Evolutionary conservation across 2,113 vertebrate genomes (phyloP).

Genomic region (Thalassarche chlororhynchos): DNA sequence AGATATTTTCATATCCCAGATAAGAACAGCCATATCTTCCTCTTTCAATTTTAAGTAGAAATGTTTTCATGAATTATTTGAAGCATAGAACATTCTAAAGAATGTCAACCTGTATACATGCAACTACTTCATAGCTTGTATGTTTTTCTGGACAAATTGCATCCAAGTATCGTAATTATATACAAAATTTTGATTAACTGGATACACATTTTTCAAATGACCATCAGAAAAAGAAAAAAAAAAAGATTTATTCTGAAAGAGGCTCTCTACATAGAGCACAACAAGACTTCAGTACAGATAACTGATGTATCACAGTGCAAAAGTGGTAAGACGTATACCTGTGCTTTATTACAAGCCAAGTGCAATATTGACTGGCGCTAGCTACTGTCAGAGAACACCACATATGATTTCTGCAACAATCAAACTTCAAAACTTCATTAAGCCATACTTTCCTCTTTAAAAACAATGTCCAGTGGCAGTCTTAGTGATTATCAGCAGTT

Average conservation of each 20-base stretch:
- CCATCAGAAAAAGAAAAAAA: background rate
- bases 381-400: background rate
- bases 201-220: background rate
- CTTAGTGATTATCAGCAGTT: background rate
- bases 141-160: background rate
- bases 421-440: background rate
- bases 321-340: background rate
- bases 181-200: background rate
- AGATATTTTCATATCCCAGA: background rate
- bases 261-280: background rate
- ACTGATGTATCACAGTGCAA: background rate
- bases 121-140: background rate
- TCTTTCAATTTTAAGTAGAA: background rate
- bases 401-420: background rate
- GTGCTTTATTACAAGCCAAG: background rate
- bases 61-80: background rate
- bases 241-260: background rate
- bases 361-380: background rate
- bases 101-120: background rate
- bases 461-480: background rate
- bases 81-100: background rate
- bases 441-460: background rate
- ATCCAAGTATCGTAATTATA: background rate
- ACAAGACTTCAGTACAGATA: background rate
- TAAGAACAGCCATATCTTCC: background rate